A percentile compares a stretch with the other conserved stretches of the same genome.
Evolutionary conservation across 2,888 invertebrate genomes (phyloP).

Genomic region (Drosophila demipolita): DNA sequence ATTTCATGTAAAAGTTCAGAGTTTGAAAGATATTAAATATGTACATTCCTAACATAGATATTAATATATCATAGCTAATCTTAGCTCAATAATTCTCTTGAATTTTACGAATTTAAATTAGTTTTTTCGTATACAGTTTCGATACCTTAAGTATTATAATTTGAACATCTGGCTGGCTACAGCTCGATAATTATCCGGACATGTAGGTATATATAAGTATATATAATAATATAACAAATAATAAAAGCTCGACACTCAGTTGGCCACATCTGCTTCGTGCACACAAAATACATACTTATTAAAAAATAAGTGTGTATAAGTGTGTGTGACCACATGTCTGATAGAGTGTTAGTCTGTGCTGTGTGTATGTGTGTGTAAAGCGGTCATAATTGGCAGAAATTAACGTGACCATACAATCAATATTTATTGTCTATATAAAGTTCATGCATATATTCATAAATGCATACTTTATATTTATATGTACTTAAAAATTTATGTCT

Average conservation of each 20-base stretch:
- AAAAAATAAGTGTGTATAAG: constrained; percentile 14
- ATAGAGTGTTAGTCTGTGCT: constrained; percentile 3
- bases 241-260: constrained; percentile 41
- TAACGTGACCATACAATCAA: constrained; percentile 74
- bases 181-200: constrained; percentile 62
- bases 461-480: constrained; percentile 25
- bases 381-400: constrained; percentile 75
- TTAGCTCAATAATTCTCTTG: not conserved
- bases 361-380: constrained; percentile 30
- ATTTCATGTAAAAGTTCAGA: not conserved
- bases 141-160: not conserved
- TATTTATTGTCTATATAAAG: constrained; percentile 69
- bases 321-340: constrained; percentile 16
- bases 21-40: not conserved
- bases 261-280: constrained; percentile 14
- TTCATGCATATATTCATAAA: constrained; percentile 31
- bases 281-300: constrained; percentile 2
- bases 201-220: constrained; percentile 27
- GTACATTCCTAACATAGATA: not conserved
- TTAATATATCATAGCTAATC: not conserved
- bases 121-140: not conserved
- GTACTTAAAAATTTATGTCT: constrained; percentile 9
- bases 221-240: constrained; percentile 57
- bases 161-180: constrained; percentile 41
- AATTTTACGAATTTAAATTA: not conserved